Conservation (phyloP, 2,113 vertebrate genomes). For the Zingel zingel region DNA sequence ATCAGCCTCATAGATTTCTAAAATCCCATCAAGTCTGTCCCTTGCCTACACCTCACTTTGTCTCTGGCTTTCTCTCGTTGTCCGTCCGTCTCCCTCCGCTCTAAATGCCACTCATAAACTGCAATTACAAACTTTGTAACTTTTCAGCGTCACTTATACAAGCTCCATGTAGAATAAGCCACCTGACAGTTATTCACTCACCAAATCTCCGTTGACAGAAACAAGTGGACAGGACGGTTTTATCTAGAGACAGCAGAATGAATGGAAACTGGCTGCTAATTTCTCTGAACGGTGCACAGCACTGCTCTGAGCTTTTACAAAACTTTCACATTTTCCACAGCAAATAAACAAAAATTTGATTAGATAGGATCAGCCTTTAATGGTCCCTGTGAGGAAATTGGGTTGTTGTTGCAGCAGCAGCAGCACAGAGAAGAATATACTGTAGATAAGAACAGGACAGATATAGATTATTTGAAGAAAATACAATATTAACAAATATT, state of each 20-base stretch:
- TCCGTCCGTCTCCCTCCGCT: slow-evolving; percentile 52
- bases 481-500: slow-evolving; percentile 49
- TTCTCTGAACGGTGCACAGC: slow-evolving; percentile 38
- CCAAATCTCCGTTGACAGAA: slow-evolving; percentile 59
- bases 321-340: slow-evolving; percentile 75
- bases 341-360: slow-evolving; percentile 77
- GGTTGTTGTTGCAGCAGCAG: slow-evolving; percentile 52
- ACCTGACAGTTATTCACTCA: slow-evolving; percentile 77
- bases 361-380: slow-evolving; percentile 75
- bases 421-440: slow-evolving; percentile 55
- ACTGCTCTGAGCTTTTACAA: slow-evolving; percentile 45
- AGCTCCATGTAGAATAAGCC: slow-evolving; percentile 71
- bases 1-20: slow-evolving; percentile 84
- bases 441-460: slow-evolving; percentile 67
- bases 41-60: slow-evolving; percentile 73
- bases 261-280: slow-evolving; percentile 75
- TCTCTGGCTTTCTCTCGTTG: slow-evolving; percentile 66
- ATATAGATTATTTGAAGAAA: slow-evolving; percentile 62
- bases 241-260: slow-evolving; percentile 67
- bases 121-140: slow-evolving; percentile 69
- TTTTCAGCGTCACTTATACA: slow-evolving; percentile 75
- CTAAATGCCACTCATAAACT: slow-evolving; percentile 53
- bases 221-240: slow-evolving; percentile 70
- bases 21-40: slow-evolving; percentile 85
- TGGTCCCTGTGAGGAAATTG: slow-evolving; percentile 75